Base-by-base conservation (phyloP, 1,140 invertebrate species). In the Holcopasites calliopsidis region DNA sequence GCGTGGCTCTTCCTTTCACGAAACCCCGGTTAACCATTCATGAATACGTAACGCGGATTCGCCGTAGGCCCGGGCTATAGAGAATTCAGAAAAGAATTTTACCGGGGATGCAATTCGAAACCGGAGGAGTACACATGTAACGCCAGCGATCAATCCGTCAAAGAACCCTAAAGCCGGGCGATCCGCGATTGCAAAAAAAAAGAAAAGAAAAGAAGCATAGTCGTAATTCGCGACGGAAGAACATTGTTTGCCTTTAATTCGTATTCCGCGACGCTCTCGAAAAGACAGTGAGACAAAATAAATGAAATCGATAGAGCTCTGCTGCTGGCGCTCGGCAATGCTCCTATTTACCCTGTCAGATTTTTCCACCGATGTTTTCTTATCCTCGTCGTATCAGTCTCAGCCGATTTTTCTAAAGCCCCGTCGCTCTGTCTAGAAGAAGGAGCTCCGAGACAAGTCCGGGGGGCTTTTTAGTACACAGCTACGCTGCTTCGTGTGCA, bases 321-420 rank as follows among this genome's bases (percentile, higher is more conserved):
- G 21, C 52, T 70, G 49, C 40, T 54, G 13, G n/a, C n/a, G n/a
- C n/a, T 38, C 54, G 11, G 42, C 42, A 8, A 18, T 58, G n/a
- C 42, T 42, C 49, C 33, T 40, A 18, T 75, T 75, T 76, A 50
- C 42, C 50, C 54, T 40, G 52, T 21, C 47, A 11, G 26, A 64
- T 47, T 52, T 47, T 23, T 50, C 18, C 13, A 8, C 40, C 62
- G 28, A 47, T 66, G 54, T 73, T 62, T 77, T 66, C 69, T 69
- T 78, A 78, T 72, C 72, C 42, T 40, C 64, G 42, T 54, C 44
- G 64, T 61, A 52, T 35, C 42, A 38, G 44, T 76, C 60, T 62
- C 58, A 35, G 26, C 52, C 76, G 76, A 81, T 81, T 65, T 76
- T 76, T 79, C 72, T 52, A 72, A 58, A 80, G 66, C 49, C 38